Base-by-base conservation (phyloP, 1,140 invertebrate genomes). In the Trypoxylus dichotomus region DNA sequence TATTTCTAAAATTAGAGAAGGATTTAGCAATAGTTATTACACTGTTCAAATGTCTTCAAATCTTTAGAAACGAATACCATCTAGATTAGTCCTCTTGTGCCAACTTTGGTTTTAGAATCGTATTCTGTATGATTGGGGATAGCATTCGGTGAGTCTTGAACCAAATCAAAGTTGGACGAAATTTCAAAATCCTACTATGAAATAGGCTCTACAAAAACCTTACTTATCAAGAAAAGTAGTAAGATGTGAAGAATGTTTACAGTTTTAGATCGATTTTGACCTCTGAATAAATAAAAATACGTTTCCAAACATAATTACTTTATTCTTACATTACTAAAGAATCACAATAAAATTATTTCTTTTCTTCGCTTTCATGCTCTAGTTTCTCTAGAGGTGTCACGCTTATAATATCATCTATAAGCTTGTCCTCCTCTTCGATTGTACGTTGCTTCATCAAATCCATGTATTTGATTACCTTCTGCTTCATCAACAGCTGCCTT, bases 371-470 rank as follows among this genome's bases (percentile, higher is more conserved):
- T 19, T 3, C 19, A n/a, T 54, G 11, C n/a, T 54, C 47, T 54
- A n/a, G 7, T 10, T 68, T 25, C 10, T 68, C 60, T 25, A 8
- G 11, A 11, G 60, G 21, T 0, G 2, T 8, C 21, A 29, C 24
- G 11, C 15, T 54, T 25, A 74, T 43, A 41, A 77, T 73, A 29
- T 76, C 58, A 63, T 76, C 75, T 37, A 76, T 19, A 32, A 76
- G 27, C 27, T 68, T 77, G 10, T 21, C 58, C 21, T 77, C 60
- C 8, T 77, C 60, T n/a, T 63, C 60, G 3, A 77, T 37, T 32
- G 24, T 80, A n/a, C 76, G 74, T 11, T 79, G 60, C 29, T 80
- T 79, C 21, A 72, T 37, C 37, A 80, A 76, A 41, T 77, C 32
- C 15, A 79, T 41, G 25, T 58, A 80, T 71, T 77, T 80, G 1